phyloP scores from a whole-genome alignment of 1,140 invertebrate species.

The Megalopta genalis region DNA sequence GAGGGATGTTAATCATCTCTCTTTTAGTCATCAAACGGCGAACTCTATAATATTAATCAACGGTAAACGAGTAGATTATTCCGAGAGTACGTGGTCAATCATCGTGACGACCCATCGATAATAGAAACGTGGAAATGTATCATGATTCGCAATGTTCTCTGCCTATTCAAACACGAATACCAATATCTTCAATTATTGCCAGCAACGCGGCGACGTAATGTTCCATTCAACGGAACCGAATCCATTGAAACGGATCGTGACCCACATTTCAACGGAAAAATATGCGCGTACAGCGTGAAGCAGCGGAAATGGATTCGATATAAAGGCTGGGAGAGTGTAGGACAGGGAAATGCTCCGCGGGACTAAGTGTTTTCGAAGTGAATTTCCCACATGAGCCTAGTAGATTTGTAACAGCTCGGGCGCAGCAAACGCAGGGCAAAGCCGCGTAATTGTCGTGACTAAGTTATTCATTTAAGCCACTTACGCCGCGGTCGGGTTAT shows the following conservation, averaged over 20 bases:
- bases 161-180: too few species aligned
- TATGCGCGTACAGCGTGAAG: neutral
- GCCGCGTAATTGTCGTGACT: constrained; percentile 64
- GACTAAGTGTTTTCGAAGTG: constrained; percentile 36
- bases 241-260: neutral
- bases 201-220: neutral
- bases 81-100: too few species aligned
- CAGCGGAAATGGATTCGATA: neutral
- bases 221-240: neutral
- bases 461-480: constrained; percentile 71
- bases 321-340: neutral
- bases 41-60: too few species aligned
- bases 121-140: too few species aligned
- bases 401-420: constrained; percentile 46
- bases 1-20: too few species aligned
- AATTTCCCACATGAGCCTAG: constrained; percentile 48
- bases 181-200: neutral
- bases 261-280: neutral
- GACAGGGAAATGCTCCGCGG: neutral
- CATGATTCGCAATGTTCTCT: too few species aligned
- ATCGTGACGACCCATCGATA: too few species aligned
- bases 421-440: constrained; percentile 44
- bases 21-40: too few species aligned
- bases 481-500: constrained; percentile 54
- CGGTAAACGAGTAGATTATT: too few species aligned